Base-by-base conservation (phyloP, 2,113 vertebrate genomes). In the Etheostoma spectabile region DNA sequence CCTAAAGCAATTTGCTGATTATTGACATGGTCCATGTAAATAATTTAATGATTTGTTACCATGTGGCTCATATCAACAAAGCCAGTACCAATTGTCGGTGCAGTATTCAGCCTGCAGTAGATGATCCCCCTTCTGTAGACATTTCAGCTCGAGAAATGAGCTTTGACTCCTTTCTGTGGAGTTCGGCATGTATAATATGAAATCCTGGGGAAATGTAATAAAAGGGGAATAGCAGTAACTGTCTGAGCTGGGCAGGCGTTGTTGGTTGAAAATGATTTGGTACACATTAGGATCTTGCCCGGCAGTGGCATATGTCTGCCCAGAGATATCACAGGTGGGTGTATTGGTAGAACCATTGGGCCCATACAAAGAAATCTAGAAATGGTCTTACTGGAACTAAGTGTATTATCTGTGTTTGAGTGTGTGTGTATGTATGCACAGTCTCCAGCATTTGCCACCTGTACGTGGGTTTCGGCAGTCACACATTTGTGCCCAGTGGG, bases 231-330 rank as follows among this genome's bases (percentile, higher is more conserved):
- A 78, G 64, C 73, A 53, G 83, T 42, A 61, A 77, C 62, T 66
- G 83, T 35, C 61, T 78, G 70, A 86, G 72, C 66, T 24, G 45
- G 55, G 78, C 30, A 12, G 57, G 42, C 57, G 6, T 74, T 61
- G 86, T 56, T 74, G 86, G 63, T 83, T 64, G 79, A 89, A 83
- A 42, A 66, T 82, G 86, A 90, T 90, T 89, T 88, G 80, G 82
- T 86, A 60, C 72, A 61, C 77, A 69, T 85, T 85, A 84, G 73
- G 74, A 70, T 75, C 45, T 24, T 45, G 65, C 79, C 83, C 80
- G 77, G 74, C 78, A 55, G 76, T 68, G 77, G 66, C 83, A 68
- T 77, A 82, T 82, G 88, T 82, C 82, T 64, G 74, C 73, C 56
- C 70, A 76, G 75, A 89, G 90, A 90, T 82, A 83, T 75, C 82